These are phyloP conservation scores for Diceros bicornis DNA, from an alignment of 2,797 vertebrate species.

Conservation along the genomic window DNA sequence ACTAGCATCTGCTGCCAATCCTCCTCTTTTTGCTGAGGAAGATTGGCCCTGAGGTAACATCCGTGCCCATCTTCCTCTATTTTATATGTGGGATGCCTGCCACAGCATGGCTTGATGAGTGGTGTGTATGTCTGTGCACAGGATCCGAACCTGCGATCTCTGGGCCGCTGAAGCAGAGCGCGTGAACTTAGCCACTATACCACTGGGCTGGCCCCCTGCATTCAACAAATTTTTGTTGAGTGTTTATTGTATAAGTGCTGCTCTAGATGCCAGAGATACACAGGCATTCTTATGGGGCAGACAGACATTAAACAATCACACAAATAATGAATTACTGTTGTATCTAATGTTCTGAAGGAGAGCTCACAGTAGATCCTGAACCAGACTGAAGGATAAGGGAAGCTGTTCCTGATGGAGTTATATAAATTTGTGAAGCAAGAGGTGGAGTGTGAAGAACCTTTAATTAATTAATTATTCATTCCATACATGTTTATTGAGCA, in stretches of 20 bases:
- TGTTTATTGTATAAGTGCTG: neutral
- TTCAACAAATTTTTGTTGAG: neutral
- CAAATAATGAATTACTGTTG: neutral
- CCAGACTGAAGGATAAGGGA: neutral
- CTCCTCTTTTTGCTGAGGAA: too few species aligned
- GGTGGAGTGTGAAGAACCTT: neutral
- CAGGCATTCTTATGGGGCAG: neutral
- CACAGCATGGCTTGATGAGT: too few species aligned
- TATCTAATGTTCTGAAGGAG: neutral
- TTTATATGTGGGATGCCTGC: too few species aligned
- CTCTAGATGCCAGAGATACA: neutral
- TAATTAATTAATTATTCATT: neutral
- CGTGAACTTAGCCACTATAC: too few species aligned
- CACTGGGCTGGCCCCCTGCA: neutral
- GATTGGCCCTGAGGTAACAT: too few species aligned
- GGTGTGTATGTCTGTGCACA: too few species aligned
- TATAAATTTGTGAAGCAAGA: neutral
- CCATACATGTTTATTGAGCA: neutral
- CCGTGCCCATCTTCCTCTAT: too few species aligned
- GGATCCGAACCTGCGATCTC: too few species aligned
- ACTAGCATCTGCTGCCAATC: too few species aligned
- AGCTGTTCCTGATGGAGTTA: neutral
- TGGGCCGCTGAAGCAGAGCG: too few species aligned
- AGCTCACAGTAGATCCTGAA: neutral
- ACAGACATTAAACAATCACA: neutral